A percentile compares a stretch with the other conserved stretches of the same genome.
Evolutionary conservation across 2,797 vertebrate genomes (phyloP).

Genomic region (Tolypeutes matacus): DNA sequence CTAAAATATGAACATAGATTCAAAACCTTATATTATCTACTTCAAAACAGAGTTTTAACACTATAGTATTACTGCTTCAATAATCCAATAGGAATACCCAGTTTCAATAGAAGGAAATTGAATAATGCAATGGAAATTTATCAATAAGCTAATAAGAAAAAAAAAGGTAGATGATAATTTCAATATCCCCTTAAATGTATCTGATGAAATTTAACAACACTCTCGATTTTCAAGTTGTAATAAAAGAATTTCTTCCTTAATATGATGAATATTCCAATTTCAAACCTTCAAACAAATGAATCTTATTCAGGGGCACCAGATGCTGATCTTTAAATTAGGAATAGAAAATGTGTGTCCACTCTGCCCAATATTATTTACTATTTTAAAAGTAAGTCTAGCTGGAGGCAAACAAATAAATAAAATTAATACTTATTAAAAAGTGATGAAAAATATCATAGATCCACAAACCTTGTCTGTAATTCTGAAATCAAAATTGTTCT

Average conservation of each 20-base stretch:
- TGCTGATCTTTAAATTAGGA: constrained; percentile 13
- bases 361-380: not conserved
- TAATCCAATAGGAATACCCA: not conserved
- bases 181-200: constrained; percentile 23
- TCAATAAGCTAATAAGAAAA: constrained; percentile 14
- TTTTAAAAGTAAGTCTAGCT: constrained; percentile 30
- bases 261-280: constrained; percentile 48
- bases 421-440: not conserved
- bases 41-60: constrained; percentile 30
- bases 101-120: constrained; percentile 47
- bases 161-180: constrained; percentile 50
- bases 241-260: constrained; percentile 50
- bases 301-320: not conserved
- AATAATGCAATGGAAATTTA: constrained; percentile 57
- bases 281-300: constrained; percentile 23
- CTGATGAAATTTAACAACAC: constrained; percentile 64
- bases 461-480: not conserved
- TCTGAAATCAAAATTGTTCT: constrained; percentile 50
- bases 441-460: not conserved
- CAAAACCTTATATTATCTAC: constrained; percentile 49
- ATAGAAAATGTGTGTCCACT: not conserved
- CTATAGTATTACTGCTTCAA: constrained; percentile 43
- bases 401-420: not conserved
- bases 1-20: constrained; percentile 31
- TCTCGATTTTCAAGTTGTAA: constrained; percentile 51